Evolutionary conservation across 2,113 vertebrate genomes (phyloP).

Genomic region (Myotis yumanensis): DNA sequence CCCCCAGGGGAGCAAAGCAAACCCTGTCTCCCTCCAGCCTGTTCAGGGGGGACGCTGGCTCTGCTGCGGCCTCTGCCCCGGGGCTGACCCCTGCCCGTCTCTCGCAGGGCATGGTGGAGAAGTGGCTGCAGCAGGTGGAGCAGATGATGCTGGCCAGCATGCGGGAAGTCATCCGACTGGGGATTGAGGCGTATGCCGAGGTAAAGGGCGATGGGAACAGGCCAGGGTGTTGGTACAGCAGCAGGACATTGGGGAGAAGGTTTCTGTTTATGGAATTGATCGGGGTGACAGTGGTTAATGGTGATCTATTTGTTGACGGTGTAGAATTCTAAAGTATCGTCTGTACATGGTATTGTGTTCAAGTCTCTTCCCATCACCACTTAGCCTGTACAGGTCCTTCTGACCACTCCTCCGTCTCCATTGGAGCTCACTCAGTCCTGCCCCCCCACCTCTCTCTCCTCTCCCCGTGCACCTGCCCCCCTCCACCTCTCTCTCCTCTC

Average conservation of each 20-base stretch:
- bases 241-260: background rate
- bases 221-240: background rate
- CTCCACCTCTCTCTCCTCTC: background rate
- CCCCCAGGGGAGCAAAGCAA: background rate
- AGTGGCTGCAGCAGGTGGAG: slow-evolving; percentile 95
- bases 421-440: background rate
- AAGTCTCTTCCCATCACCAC: background rate
- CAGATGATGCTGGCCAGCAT: slow-evolving; percentile 90
- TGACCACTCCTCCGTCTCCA: background rate
- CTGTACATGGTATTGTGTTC: background rate
- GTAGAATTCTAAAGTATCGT: background rate
- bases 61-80: background rate
- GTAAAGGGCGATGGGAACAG: slow-evolving; percentile 74
- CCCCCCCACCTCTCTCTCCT: background rate
- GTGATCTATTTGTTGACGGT: background rate
- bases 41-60: background rate
- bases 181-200: slow-evolving; percentile 87
- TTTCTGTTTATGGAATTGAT: background rate
- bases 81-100: background rate
- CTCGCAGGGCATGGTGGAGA: slow-evolving; percentile 94
- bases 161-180: slow-evolving; percentile 86
- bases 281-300: background rate
- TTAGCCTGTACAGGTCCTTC: background rate
- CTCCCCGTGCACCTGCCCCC: background rate
- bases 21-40: background rate